Conservation (phyloP, 53 echinoderm and acorn worm genomes). For the Apostichopus leukothele region DNA sequence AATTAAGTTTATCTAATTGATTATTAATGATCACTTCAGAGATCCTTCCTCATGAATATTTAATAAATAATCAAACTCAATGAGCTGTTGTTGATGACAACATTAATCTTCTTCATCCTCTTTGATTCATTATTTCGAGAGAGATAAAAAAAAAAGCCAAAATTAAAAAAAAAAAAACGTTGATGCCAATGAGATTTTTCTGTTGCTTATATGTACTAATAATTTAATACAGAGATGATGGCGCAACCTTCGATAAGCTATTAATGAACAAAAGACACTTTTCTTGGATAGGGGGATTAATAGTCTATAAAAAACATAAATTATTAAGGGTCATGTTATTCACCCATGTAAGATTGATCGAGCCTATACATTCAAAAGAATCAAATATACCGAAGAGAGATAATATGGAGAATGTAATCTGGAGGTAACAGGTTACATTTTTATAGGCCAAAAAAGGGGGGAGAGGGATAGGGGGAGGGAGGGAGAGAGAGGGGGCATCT, state of each 20-base stretch:
- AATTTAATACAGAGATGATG: no score
- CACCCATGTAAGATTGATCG: neutral
- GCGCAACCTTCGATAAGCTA: neutral
- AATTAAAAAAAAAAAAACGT: neutral
- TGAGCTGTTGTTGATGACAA: conserved; percentile 3
- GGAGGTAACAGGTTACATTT: no score
- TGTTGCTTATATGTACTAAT: no score
- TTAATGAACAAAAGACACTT: neutral
- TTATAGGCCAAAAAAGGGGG: no score
- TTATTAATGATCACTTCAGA: neutral
- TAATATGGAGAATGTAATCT: no score
- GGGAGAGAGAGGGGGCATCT: no score
- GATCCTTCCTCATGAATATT: neutral
- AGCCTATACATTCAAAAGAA: no score
- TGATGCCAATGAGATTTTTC: no score
- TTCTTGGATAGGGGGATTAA: neutral
- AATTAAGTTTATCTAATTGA: neutral
- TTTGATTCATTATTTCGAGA: neutral
- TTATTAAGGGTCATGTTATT: neutral
- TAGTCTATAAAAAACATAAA: neutral
- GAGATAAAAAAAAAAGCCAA: neutral
- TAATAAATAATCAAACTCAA: neutral
- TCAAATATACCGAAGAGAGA: no score
- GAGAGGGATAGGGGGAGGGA: no score
- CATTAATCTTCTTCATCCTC: neutral